phyloP scores from a whole-genome alignment of 2,113 vertebrate genomes.

The Elanus axillaris region DNA sequence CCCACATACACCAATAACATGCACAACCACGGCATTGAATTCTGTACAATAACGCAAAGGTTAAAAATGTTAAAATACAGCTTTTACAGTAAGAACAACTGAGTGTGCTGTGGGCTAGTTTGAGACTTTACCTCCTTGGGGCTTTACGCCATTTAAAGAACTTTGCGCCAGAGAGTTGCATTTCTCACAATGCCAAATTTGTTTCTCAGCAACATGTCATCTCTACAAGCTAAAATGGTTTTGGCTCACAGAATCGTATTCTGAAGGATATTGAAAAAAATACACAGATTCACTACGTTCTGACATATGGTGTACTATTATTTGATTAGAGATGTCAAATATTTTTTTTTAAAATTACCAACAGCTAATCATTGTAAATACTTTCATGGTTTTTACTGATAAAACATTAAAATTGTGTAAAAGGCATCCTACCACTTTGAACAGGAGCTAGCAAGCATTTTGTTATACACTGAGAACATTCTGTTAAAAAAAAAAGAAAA shows the following conservation, averaged over 20 bases:
- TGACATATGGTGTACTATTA: rapidly evolving
- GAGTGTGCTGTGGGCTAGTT: neutral
- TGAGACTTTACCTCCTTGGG: neutral
- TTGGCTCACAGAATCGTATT: neutral
- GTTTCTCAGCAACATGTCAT: neutral
- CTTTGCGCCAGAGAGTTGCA: neutral
- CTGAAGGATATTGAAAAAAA: neutral
- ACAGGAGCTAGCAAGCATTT: neutral
- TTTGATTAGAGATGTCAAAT: neutral
- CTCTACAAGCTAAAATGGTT: neutral
- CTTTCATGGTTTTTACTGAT: neutral
- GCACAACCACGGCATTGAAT: rapidly evolving
- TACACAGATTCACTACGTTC: neutral
- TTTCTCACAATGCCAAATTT: neutral
- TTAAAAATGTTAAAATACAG: neutral
- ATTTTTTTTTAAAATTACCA: neutral
- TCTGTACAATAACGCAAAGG: neutral
- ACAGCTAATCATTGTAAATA: neutral
- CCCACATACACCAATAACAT: neutral
- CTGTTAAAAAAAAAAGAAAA: neutral
- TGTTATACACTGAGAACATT: neutral
- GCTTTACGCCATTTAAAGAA: neutral
- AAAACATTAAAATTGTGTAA: neutral
- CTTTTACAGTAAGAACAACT: neutral
- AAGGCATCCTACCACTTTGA: neutral